Evolutionary conservation across 2,888 invertebrate genomes (phyloP).

Genomic region (Erannis defoliaria): DNA sequence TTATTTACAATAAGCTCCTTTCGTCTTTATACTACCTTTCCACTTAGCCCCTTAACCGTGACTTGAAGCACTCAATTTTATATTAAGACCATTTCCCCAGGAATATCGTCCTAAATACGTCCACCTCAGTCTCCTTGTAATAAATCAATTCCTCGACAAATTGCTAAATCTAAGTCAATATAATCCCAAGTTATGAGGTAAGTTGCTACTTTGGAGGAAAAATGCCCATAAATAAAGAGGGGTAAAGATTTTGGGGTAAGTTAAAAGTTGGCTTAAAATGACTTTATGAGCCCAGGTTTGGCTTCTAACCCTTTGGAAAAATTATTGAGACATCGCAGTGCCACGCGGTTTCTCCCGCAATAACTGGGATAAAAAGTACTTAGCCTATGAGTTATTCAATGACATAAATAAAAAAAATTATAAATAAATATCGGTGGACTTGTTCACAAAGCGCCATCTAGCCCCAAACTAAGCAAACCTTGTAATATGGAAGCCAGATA

Average conservation of each 20-base stretch:
- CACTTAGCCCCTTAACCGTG: too few species aligned
- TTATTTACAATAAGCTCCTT: too few species aligned
- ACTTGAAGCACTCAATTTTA: too few species aligned
- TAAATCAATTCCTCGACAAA: conserved; percentile 48
- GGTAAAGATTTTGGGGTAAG: conserved; percentile 28
- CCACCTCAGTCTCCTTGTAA: conserved; percentile 20
- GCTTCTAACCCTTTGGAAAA: not conserved
- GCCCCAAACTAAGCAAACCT: too few species aligned
- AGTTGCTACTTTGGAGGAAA: conserved; percentile 40
- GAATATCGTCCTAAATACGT: not conserved
- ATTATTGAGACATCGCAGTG: not conserved
- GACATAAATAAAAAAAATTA: too few species aligned
- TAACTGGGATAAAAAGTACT: too few species aligned
- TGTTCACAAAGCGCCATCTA: too few species aligned
- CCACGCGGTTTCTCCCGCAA: too few species aligned
- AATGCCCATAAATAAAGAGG: conserved; percentile 42
- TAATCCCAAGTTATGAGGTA: conserved; percentile 48
- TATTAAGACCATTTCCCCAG: not conserved
- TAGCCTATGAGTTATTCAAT: too few species aligned
- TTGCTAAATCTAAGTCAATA: conserved; percentile 48
- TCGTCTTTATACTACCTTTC: too few species aligned
- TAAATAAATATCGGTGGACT: too few species aligned
- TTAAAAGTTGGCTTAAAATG: conserved; percentile 21
- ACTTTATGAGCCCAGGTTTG: conserved; percentile 11
- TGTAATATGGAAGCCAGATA: too few species aligned